Conservation (phyloP, 2,113 vertebrate genomes). For the Datnioides undecimradiatus region DNA sequence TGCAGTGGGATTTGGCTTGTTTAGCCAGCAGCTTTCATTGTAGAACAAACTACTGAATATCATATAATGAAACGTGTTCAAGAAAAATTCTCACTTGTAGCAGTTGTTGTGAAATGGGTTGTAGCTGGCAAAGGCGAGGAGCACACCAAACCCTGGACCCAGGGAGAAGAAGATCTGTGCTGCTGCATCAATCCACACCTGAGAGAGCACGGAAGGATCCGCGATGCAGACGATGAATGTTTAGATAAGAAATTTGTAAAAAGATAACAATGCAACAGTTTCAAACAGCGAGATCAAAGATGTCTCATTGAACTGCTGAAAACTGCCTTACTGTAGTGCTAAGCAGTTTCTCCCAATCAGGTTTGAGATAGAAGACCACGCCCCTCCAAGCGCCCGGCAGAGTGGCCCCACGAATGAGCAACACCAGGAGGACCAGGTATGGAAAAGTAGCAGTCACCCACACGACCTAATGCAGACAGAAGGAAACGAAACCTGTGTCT, state of each 20-base stretch:
- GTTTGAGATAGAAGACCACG: conserved; percentile 94
- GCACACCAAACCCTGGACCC: conserved; percentile 96
- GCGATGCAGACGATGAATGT: not conserved
- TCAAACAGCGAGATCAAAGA: not conserved
- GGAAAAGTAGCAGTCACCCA: conserved; percentile 99
- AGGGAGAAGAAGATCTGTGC: conserved; percentile 99
- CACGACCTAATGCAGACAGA: conserved; percentile 88
- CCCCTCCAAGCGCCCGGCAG: conserved; percentile 97
- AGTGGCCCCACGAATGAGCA: conserved; percentile 94
- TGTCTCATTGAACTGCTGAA: not conserved
- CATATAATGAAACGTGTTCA: not conserved
- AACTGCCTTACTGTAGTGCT: conserved; percentile 88
- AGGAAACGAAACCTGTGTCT: not conserved
- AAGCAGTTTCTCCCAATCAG: conserved; percentile 94
- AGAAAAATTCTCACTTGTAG: conserved; percentile 89
- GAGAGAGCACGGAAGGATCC: too few relatives aligned
- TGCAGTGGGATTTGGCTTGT: not conserved
- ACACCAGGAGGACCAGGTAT: conserved; percentile 91
- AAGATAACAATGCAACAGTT: not conserved
- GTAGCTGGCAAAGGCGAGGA: conserved; percentile 97
- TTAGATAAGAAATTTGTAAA: not conserved
- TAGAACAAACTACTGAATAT: not conserved
- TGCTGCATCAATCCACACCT: conserved; percentile 98
- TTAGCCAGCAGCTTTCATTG: not conserved
- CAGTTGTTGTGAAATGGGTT: conserved; percentile 99